A percentile compares a stretch with the other conserved stretches of the same genome.
Evolutionary conservation across 2,113 vertebrate species (phyloP).

Genomic region (Phoxinus phoxinus): DNA sequence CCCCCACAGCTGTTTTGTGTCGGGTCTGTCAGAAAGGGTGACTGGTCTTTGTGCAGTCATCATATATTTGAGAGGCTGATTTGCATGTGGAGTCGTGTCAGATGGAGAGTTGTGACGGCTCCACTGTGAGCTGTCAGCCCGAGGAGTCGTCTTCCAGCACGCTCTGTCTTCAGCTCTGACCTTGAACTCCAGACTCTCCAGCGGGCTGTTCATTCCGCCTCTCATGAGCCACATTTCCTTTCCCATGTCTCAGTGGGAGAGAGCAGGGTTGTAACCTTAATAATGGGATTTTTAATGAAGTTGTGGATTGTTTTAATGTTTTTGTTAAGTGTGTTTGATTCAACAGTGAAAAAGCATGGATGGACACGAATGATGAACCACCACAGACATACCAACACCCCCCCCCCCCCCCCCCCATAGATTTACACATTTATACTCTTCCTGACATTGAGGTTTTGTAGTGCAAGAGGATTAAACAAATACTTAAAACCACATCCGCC

Average conservation of each 20-base stretch:
- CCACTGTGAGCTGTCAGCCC: slow-evolving; percentile 34
- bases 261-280: slow-evolving; percentile 23
- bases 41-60: slow-evolving; percentile 30
- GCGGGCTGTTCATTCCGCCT: background rate
- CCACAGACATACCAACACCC: background rate
- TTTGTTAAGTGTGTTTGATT: slow-evolving; percentile 19
- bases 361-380: background rate
- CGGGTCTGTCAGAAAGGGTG: slow-evolving; percentile 9
- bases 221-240: slow-evolving; percentile 23
- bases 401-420: background rate
- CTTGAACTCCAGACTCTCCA: slow-evolving; percentile 24
- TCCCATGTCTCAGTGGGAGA: slow-evolving; percentile 18
- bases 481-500: background rate
- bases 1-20: slow-evolving; percentile 32
- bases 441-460: background rate
- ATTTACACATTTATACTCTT: background rate
- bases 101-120: slow-evolving; percentile 34
- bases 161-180: slow-evolving; percentile 25
- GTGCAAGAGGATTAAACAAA: background rate
- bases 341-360: background rate
- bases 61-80: slow-evolving; percentile 36
- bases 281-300: slow-evolving; percentile 35
- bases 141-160: slow-evolving; percentile 20
- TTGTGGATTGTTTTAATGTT: slow-evolving; percentile 2
- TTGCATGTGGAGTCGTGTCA: slow-evolving; percentile 40